Evolutionary conservation across 2,888 invertebrate genomes (phyloP).

Genomic region (Cheilosia pagana): DNA sequence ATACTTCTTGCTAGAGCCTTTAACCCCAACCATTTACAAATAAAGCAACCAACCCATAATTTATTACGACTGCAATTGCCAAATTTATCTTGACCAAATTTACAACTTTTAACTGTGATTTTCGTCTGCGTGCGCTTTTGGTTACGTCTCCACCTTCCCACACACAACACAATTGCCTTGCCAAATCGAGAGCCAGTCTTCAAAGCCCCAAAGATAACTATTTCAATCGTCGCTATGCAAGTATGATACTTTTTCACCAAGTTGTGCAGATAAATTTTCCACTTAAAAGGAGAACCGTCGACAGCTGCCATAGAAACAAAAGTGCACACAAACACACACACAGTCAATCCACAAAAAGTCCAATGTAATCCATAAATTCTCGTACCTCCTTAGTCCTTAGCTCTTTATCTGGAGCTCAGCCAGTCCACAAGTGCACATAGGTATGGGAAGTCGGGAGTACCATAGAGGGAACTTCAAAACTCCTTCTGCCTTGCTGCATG

Average conservation of each 20-base stretch:
- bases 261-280: constrained; percentile 64
- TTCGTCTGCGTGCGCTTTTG: not conserved
- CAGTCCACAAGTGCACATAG: constrained; percentile 32
- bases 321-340: constrained; percentile 40
- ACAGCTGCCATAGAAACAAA: constrained; percentile 69
- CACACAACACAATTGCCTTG: not conserved
- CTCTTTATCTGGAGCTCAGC: constrained; percentile 63
- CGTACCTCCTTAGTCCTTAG: constrained; percentile 72
- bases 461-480: not conserved
- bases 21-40: not conserved
- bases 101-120: constrained; percentile 23
- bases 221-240: constrained; percentile 33
- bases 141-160: constrained; percentile 8
- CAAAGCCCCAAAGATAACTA: constrained; percentile 11
- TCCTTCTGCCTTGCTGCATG: constrained; percentile 22
- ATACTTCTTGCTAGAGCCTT: too few species aligned
- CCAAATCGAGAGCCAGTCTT: constrained; percentile 1
- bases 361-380: constrained; percentile 73
- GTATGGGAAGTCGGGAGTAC: constrained; percentile 1
- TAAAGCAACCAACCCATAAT: constrained; percentile 8
- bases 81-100: constrained; percentile 42
- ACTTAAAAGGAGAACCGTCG: constrained; percentile 71
- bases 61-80: constrained; percentile 37
- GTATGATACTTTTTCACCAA: constrained; percentile 51
- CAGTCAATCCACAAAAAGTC: constrained; percentile 51